Evolutionary conservation across 2,113 vertebrate genomes (phyloP).

Genomic region (Cebidichthys violaceus): DNA sequence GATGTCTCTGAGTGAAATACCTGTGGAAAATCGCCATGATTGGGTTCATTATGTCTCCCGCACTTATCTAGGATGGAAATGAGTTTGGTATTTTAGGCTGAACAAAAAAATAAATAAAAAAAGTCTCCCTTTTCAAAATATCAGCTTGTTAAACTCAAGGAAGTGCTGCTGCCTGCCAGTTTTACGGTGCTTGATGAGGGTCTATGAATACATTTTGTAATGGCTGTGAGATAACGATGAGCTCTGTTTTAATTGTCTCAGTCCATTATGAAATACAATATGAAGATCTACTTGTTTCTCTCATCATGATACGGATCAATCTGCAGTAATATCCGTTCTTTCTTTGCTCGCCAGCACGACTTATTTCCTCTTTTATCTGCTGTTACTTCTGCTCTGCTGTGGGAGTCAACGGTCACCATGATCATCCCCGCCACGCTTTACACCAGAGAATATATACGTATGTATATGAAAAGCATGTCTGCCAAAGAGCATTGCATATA

Average conservation of each 20-base stretch:
- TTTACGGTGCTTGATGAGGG: slow-evolving; percentile 35
- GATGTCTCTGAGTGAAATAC: slow-evolving; percentile 61
- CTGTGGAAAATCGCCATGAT: slow-evolving; percentile 67
- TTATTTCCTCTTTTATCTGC: slow-evolving; percentile 18
- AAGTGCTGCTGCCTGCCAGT: slow-evolving; percentile 42
- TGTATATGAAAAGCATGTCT: not conserved
- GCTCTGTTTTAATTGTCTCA: slow-evolving; percentile 54
- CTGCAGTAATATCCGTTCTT: not conserved
- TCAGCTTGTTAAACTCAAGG: slow-evolving; percentile 44
- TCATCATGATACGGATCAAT: slow-evolving; percentile 29
- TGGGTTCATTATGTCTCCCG: slow-evolving; percentile 65
- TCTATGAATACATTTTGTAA: slow-evolving; percentile 48
- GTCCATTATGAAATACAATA: slow-evolving; percentile 38
- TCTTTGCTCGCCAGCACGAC: not conserved
- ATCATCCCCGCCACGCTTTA: not conserved
- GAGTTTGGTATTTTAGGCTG: slow-evolving; percentile 65
- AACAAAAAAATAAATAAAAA: too few species aligned
- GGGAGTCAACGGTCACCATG: slow-evolving; percentile 36
- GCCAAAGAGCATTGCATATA: not conserved
- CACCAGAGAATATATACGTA: not conserved
- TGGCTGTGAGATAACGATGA: slow-evolving; percentile 50
- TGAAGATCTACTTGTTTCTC: slow-evolving; percentile 26
- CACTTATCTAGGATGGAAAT: slow-evolving; percentile 59
- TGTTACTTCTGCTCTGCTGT: slow-evolving; percentile 5
- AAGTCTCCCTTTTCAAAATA: slow-evolving; percentile 38